A percentile compares a stretch with the other conserved stretches of the same genome.
These are phyloP conservation scores for Stegodyphus dumicola DNA, from an alignment of 1,140 invertebrate species.

Conservation along the genomic window DNA sequence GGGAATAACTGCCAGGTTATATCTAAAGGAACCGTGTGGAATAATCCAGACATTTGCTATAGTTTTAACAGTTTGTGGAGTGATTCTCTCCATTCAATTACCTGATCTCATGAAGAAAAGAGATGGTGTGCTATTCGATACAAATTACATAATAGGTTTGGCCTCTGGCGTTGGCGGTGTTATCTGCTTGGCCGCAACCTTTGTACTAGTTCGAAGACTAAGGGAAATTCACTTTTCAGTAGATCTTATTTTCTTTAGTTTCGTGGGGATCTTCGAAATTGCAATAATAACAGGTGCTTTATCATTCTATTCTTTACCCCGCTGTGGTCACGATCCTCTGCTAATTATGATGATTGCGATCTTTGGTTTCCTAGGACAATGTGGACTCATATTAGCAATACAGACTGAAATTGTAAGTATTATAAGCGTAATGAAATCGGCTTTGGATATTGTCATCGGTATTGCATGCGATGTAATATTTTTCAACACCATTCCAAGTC, in stretches of 20 bases:
- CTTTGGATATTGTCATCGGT: not conserved
- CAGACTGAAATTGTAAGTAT: not conserved
- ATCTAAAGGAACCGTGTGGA: constrained; percentile 75
- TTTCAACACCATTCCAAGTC: not conserved
- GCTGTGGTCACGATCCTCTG: constrained; percentile 80
- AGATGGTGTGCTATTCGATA: not conserved
- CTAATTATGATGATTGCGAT: constrained; percentile 71
- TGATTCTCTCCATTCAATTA: constrained; percentile 83
- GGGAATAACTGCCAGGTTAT: constrained; percentile 86
- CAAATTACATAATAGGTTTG: constrained; percentile 75
- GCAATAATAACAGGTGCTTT: constrained; percentile 67
- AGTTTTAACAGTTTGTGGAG: constrained; percentile 82
- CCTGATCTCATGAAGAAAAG: constrained; percentile 53
- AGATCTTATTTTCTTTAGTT: constrained; percentile 88
- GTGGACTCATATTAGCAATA: not conserved
- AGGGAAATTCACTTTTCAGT: constrained; percentile 89
- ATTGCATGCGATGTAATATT: not conserved
- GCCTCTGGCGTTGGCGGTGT: constrained; percentile 77
- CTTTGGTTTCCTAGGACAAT: not conserved
- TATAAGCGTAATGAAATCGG: not conserved
- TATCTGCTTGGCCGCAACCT: constrained; percentile 13
- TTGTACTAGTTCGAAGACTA: constrained; percentile 82
- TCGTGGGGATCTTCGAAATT: constrained; percentile 65
- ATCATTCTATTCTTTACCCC: constrained; percentile 82
- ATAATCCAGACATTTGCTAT: constrained; percentile 82